phyloP scores from a whole-genome alignment of 1,140 invertebrate genomes.

The Geopemphigus sp. region DNA sequence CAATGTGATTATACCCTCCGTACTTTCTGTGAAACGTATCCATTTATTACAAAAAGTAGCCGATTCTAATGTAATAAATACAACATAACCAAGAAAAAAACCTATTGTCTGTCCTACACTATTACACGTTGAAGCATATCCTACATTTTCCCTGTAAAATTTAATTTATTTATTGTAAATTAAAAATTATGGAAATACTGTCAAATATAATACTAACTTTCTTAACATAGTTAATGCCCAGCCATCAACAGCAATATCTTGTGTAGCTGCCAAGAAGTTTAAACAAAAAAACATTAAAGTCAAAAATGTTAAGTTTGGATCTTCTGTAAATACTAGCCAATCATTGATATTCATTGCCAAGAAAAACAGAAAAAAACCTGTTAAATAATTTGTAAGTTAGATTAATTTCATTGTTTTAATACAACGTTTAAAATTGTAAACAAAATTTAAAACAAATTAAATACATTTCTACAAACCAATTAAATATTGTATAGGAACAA shows the following conservation, averaged over 20 bases:
- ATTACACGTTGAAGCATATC: conserved; percentile 99
- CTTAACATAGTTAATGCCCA: conserved; percentile 99
- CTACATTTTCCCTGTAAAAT: conserved; percentile 77
- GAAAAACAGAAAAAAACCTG: conserved; percentile 70
- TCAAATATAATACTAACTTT: conserved; percentile 60
- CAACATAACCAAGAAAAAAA: conserved; percentile 94
- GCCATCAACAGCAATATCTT: conserved; percentile 99
- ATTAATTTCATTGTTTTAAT: too few species aligned
- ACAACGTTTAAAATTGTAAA: too few species aligned
- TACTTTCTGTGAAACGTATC: conserved; percentile 69
- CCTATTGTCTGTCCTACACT: conserved; percentile 97
- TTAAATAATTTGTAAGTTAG: background rate
- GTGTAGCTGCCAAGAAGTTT: conserved; percentile 96
- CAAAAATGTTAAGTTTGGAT: conserved; percentile 76
- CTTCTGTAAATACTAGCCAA: conserved; percentile 67
- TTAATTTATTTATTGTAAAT: conserved; percentile 48
- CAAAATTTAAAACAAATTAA: too few species aligned
- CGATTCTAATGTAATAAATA: conserved; percentile 97
- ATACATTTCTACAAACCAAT: conserved; percentile 60
- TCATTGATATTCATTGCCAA: conserved; percentile 72
- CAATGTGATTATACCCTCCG: conserved; percentile 79
- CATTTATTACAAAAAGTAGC: conserved; percentile 94
- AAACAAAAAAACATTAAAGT: conserved; percentile 86
- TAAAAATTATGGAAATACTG: background rate
- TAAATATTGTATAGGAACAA: conserved; percentile 87